Conservation (phyloP, 2,888 invertebrate species). For the Dione vanillae region DNA sequence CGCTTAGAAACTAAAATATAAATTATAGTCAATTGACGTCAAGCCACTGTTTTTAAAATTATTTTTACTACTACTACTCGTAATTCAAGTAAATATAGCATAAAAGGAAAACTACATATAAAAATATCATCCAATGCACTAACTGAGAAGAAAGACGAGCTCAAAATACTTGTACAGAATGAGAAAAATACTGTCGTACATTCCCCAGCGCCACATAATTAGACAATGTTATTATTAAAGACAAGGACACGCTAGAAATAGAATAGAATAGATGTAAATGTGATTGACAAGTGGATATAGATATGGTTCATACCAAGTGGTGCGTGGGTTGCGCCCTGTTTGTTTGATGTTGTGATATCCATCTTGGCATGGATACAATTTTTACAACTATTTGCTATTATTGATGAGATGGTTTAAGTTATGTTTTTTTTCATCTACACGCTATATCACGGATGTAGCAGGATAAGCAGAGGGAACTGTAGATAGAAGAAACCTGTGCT, state of each 20-base stretch:
- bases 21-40: too few species aligned
- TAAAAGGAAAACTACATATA: too few species aligned
- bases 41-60: too few species aligned
- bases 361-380: constrained; percentile 52
- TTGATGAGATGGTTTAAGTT: constrained; percentile 25
- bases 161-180: constrained; percentile 11
- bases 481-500: too few species aligned
- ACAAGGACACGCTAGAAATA: constrained; percentile 59
- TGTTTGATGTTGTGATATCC: constrained; percentile 53
- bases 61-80: too few species aligned
- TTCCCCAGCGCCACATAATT: constrained; percentile 46
- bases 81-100: too few species aligned
- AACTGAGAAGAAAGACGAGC: constrained; percentile 9
- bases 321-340: constrained; percentile 63
- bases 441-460: too few species aligned
- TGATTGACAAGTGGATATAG: constrained; percentile 55
- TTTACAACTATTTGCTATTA: constrained; percentile 46
- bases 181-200: constrained; percentile 33
- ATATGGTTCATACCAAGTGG: constrained; percentile 60
- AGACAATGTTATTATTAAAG: constrained; percentile 57
- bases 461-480: too few species aligned
- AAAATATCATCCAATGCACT: too few species aligned
- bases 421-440: too few species aligned
- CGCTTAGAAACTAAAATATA: too few species aligned
- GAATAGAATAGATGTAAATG: constrained; percentile 51